Evolutionary conservation across 2,113 vertebrate genomes (phyloP), one percentile per base, ranked within the genome.

Genomic region (Percina caprodes): DNA sequence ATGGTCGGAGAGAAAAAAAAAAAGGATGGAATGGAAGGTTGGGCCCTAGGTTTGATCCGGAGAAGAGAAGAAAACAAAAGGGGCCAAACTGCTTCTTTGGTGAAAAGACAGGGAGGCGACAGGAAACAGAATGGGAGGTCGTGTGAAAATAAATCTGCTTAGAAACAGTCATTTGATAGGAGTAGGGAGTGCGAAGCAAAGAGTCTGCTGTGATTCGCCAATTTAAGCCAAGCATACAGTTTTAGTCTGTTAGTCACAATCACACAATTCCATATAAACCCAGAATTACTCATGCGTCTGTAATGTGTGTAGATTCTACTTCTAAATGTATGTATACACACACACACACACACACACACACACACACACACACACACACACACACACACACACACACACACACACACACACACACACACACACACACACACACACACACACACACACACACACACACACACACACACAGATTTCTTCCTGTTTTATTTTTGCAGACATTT

Each of bases 121-220:
- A 6, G 15, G 48, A 52, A 56, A 73, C n/a, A 58, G 65, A 30
- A 46, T 69, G n/a, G 52, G 62, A 46, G 77, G 74, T 51, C 45
- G 58, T 33, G 61, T 80, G 61, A 46, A 69, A 68, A 69, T 45
- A 74, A 81, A 88, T 90, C 85, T 91, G 91, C 88, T 86, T 69
- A 14, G 89, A 88, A 85, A 90, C 89, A 86, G 84, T 46, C 1
- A 45, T 78, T 77, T 88, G 79, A 82, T 75, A 72, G 88, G 75
- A 87, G 49, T 33, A 68, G 39, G 58, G 67, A 45, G 55, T 18
- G 54, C 39, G 35, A 48, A 45, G 54, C 74, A 65, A 79, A 73
- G 4, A 46, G 61, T 59, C 21, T 77, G 42, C 61, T 75, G 59
- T 86, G 86, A 82, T 90, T 87, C 82, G 79, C 56, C 58, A 42